phyloP scores from a whole-genome alignment of 2,113 vertebrate species.

The Corydoras sp. region DNA sequence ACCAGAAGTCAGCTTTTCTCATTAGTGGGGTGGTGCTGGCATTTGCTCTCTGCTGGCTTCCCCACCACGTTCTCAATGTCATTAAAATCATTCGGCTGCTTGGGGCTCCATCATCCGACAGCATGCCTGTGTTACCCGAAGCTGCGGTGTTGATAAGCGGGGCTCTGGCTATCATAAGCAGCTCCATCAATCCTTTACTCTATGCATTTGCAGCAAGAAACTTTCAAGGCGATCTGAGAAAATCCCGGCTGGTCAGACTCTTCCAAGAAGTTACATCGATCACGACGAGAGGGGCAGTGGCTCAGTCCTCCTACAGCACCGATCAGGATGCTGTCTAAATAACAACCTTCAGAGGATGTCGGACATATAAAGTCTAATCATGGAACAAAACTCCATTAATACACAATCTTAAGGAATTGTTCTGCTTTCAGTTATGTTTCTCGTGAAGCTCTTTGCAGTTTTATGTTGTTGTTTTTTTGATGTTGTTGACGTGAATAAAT shows the following conservation, averaged over 20 bases:
- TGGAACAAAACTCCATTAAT: too few species aligned
- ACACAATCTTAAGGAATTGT: too few species aligned
- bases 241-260: constrained; percentile 46
- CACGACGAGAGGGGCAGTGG: constrained; percentile 23
- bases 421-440: too few species aligned
- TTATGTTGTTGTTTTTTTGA: too few species aligned
- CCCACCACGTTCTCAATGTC: constrained; percentile 53
- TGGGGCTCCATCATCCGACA: neutral
- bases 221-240: constrained; percentile 45
- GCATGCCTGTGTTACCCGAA: neutral
- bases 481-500: too few species aligned
- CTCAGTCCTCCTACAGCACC: neutral
- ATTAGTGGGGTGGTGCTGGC: constrained; percentile 48
- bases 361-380: neutral
- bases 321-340: neutral
- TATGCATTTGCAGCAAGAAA: constrained; percentile 49
- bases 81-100: constrained; percentile 27
- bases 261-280: constrained; percentile 55
- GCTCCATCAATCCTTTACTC: constrained; percentile 56
- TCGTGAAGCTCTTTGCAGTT: too few species aligned
- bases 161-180: constrained; percentile 58
- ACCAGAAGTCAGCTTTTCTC: constrained; percentile 51
- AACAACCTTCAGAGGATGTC: neutral
- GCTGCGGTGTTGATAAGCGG: constrained; percentile 31
- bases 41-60: constrained; percentile 60